Conservation (phyloP, 2,113 vertebrate genomes). For the Phoxinus phoxinus region DNA sequence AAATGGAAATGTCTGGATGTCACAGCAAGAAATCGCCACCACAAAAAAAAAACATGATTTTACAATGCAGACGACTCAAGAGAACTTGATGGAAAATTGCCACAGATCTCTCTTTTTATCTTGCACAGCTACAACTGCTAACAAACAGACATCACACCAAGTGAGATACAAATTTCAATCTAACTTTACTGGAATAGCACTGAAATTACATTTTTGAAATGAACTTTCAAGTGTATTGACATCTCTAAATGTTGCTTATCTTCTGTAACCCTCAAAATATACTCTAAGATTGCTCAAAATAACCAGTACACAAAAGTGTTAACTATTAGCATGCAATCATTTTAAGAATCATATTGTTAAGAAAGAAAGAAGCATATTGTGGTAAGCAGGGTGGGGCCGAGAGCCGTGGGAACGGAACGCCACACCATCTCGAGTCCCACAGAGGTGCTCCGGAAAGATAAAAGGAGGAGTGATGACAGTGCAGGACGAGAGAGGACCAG, state of each 20-base stretch:
- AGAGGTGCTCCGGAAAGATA: too few relatives aligned
- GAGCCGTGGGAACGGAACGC: too few relatives aligned
- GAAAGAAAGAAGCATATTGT: background rate
- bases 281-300: background rate
- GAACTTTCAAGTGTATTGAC: too few relatives aligned
- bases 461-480: too few relatives aligned
- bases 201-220: too few relatives aligned
- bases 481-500: too few relatives aligned
- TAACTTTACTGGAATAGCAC: background rate
- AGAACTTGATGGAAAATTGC: background rate
- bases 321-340: background rate
- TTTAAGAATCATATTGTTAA: background rate
- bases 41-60: slow-evolving; percentile 1
- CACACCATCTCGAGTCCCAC: too few relatives aligned
- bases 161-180: background rate
- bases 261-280: background rate
- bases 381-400: too few relatives aligned
- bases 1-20: background rate
- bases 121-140: background rate
- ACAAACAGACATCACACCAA: background rate
- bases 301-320: background rate
- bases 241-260: background rate
- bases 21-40: background rate
- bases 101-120: background rate
- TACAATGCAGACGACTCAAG: background rate